phyloP scores from a whole-genome alignment of 2,113 vertebrate genomes.

The Pteronura brasiliensis region DNA sequence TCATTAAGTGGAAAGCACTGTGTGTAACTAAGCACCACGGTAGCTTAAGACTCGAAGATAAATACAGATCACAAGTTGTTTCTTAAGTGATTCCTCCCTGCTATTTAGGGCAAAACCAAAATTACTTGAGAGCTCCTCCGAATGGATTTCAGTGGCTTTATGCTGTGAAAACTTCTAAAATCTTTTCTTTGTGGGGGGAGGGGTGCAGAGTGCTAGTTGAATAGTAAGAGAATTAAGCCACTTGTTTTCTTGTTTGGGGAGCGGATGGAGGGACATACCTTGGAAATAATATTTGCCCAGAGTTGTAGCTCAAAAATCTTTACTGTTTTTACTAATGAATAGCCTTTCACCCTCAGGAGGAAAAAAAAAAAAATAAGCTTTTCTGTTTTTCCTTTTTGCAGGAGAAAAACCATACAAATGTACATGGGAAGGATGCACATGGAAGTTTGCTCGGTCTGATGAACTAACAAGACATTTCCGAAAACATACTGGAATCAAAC shows the following conservation, averaged over 20 bases:
- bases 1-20: not conserved
- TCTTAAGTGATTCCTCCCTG: not conserved
- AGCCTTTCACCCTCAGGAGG: not conserved
- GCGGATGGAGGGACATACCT: not conserved
- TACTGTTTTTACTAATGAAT: not conserved
- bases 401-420: slow-evolving; percentile 99
- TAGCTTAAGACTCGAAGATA: not conserved
- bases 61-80: not conserved
- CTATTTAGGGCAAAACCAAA: not conserved
- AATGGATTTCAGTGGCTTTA: not conserved
- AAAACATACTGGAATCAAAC: slow-evolving; percentile 98
- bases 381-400: slow-evolving; percentile 71
- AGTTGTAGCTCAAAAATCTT: not conserved
- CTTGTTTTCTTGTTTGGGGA: not conserved
- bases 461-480: slow-evolving; percentile 99
- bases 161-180: not conserved
- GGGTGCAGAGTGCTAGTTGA: not conserved
- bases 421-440: slow-evolving; percentile 98
- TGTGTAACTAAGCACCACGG: not conserved
- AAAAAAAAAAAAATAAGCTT: not conserved
- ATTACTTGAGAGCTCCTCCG: not conserved
- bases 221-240: not conserved
- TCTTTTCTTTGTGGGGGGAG: not conserved
- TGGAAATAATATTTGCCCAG: not conserved
- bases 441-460: slow-evolving; percentile 99